phyloP scores from a whole-genome alignment of 2,797 vertebrate species.

The Uromys caudimaculatus region DNA sequence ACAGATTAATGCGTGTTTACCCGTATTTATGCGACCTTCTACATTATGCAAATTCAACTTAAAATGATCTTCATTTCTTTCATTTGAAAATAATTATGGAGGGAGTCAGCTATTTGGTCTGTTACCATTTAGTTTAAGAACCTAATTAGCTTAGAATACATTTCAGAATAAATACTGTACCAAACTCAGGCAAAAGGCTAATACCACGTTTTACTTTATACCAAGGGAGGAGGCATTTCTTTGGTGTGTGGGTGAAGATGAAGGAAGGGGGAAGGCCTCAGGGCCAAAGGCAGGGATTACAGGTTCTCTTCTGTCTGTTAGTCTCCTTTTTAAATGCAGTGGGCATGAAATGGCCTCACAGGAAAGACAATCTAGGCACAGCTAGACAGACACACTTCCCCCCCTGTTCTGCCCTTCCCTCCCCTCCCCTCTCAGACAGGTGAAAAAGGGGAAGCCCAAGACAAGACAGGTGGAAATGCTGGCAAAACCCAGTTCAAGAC shows the following conservation, averaged over 20 bases:
- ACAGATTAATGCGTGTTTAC: constrained; percentile 87
- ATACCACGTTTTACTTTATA: constrained; percentile 30
- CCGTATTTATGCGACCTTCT: constrained; percentile 86
- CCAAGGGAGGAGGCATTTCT: background rate
- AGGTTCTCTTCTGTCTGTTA: constrained; percentile 53
- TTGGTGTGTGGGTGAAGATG: background rate
- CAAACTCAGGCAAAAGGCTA: constrained; percentile 20
- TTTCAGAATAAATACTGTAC: constrained; percentile 55
- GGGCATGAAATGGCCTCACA: constrained; percentile 41
- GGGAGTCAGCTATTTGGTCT: constrained; percentile 72
- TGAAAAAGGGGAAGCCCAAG: constrained; percentile 63
- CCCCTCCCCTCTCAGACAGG: constrained; percentile 59
- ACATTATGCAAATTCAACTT: constrained; percentile 83
- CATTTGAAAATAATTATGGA: constrained; percentile 84
- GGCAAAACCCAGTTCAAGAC: constrained; percentile 69
- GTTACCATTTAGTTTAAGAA: constrained; percentile 81
- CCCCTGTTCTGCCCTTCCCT: background rate
- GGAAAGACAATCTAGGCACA: constrained; percentile 4
- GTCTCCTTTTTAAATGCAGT: constrained; percentile 41
- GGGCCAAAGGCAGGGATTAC: background rate
- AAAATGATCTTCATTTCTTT: constrained; percentile 84
- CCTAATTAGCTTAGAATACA: constrained; percentile 79
- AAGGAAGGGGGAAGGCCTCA: background rate
- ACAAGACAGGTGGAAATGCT: constrained; percentile 70
- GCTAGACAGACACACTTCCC: constrained; percentile 59